Evolutionary conservation across 1,140 invertebrate species (phyloP), one percentile per base, ranked within the genome.

Genomic region (Danaus melanippus): DNA sequence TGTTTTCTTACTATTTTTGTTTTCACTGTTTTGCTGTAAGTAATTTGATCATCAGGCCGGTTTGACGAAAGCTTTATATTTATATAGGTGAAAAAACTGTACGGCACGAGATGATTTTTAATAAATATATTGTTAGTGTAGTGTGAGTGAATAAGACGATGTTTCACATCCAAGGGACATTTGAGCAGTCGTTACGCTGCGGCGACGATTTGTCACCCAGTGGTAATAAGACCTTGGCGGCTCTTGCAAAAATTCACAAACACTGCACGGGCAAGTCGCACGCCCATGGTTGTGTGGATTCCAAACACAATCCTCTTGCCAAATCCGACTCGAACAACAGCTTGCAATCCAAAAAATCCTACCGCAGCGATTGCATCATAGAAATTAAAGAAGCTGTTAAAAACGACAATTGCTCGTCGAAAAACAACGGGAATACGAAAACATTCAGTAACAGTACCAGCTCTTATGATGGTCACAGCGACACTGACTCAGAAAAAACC

Each of bases 211-310:
- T 84, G 51, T 90, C 90, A 12, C 87, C 90, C 8, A 88, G 86
- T 56, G 88, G 86, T 57, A 89, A 87, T 45, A 90, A 90, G 65
- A 87, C 79, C 54, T 78, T 87, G 44, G 82, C 76, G 46, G 82
- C 80, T 60, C 86, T 90, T 53, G 87, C 89, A 41, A 89, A 90
- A 59, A 89, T 90, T 59, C 92, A 93, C 74, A 89, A 89, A 63
- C 90, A 90, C 32, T 94, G 92, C 67, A 91, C 90, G 11, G 92
- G 92, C 42, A 92, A 91, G 62, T 89, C 91, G 0, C 92, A 94
- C 65, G 92, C 91, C 8, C 89, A 90, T 51, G 91, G 92, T 43
- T 83, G 84, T 62, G 57, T 74, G 15, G 86, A 87, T 57, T 70
- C 79, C 12, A 76, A 74, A 55, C 64, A 74, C 10, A 80, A 74